A percentile compares a stretch with the other conserved stretches of the same genome.
Conservation (phyloP, 2,797 vertebrate genomes). For the Bryconaethiops microstoma region DNA sequence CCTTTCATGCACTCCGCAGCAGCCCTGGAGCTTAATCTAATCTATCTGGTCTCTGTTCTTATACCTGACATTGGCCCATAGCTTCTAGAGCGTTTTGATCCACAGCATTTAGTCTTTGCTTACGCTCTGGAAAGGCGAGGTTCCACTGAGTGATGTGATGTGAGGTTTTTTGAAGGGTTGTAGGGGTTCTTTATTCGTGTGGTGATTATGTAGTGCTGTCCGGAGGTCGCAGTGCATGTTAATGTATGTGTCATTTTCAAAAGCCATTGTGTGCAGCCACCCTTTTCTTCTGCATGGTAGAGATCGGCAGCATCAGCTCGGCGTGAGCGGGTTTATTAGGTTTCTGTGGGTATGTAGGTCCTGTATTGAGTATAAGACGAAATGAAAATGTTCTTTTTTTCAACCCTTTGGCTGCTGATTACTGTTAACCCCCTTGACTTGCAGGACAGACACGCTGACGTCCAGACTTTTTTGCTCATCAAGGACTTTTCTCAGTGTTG, state of each 20-base stretch:
- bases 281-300: slow-evolving; percentile 56
- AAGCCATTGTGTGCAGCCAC: slow-evolving; percentile 58
- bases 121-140: slow-evolving; percentile 26
- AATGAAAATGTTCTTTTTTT: slow-evolving; percentile 32
- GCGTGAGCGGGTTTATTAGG: slow-evolving; percentile 43
- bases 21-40: slow-evolving; percentile 24
- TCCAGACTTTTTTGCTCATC: slow-evolving; percentile 18
- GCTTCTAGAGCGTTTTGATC: slow-evolving; percentile 47
- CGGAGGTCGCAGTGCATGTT: slow-evolving; percentile 58
- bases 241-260: slow-evolving; percentile 57
- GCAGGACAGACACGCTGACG: slow-evolving; percentile 24
- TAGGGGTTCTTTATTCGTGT: slow-evolving; percentile 32
- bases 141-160: slow-evolving; percentile 26
- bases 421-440: slow-evolving; percentile 27
- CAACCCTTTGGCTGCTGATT: slow-evolving; percentile 33
- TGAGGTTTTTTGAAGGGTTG: slow-evolving; percentile 21
- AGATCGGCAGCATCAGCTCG: slow-evolving; percentile 42
- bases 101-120: slow-evolving; percentile 43
- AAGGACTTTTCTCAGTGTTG: slow-evolving; percentile 44
- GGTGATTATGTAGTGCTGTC: slow-evolving; percentile 44
- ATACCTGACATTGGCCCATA: slow-evolving; percentile 37
- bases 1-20: slow-evolving; percentile 18
- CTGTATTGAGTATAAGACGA: slow-evolving; percentile 21
- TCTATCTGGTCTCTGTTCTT: slow-evolving; percentile 33
- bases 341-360: slow-evolving; percentile 23